These are phyloP conservation scores for Hypomecis atomaria DNA, from an alignment of 2,888 invertebrate species.

Conservation along the genomic window DNA sequence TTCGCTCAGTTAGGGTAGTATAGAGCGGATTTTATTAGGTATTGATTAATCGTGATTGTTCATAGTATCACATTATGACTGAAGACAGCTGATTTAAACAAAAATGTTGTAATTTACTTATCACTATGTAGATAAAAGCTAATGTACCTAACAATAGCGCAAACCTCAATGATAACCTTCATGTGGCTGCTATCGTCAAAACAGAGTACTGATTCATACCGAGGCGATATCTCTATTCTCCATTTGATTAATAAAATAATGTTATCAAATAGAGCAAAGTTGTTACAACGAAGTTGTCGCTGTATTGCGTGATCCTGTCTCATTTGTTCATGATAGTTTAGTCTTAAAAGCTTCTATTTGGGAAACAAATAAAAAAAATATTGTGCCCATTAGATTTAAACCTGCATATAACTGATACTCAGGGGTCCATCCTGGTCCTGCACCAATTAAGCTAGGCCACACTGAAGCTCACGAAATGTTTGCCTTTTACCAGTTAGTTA, in stretches of 20 bases:
- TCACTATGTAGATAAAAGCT: conserved; percentile 8
- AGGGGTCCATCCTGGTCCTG: no score
- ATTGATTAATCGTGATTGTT: background rate
- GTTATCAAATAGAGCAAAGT: background rate
- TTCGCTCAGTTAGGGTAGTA: no score
- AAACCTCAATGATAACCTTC: conserved; percentile 20
- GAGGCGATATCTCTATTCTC: conserved; percentile 6
- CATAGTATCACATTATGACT: conserved; percentile 1
- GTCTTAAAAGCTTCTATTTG: no score
- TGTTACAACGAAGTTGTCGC: no score
- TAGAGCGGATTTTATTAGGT: background rate
- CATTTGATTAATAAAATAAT: conserved; percentile 12
- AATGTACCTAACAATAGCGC: conserved; percentile 12
- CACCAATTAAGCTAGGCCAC: no score
- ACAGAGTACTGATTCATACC: conserved; percentile 23
- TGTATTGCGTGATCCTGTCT: no score
- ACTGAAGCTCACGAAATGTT: no score
- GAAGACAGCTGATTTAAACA: conserved; percentile 13
- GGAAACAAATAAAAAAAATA: no score
- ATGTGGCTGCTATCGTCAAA: conserved; percentile 13
- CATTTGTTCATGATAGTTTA: no score
- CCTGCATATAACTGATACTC: no score
- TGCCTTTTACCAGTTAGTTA: no score
- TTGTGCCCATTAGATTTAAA: no score
- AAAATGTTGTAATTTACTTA: conserved; percentile 17